Evolutionary conservation across 1,140 invertebrate species (phyloP), one percentile per base, ranked within the genome.

Genomic region (Drosophila parvula): DNA sequence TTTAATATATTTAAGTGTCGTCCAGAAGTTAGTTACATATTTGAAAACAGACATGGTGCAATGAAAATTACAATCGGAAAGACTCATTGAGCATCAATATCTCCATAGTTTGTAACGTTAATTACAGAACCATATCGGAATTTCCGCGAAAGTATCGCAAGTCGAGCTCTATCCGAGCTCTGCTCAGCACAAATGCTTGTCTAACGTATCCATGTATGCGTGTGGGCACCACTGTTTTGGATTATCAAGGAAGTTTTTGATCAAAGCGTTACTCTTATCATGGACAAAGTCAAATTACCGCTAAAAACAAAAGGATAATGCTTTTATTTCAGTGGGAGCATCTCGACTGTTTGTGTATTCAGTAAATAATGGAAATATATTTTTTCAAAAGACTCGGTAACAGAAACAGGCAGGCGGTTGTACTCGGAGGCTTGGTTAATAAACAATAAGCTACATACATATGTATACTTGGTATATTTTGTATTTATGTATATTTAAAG

Each of bases 401-500:
- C 60, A 7, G 27, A 7, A n/a, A 41, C 36, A 63, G 36, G 14
- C 16, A 2, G 32, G 16, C 10, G 2, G 8, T 40, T 28, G 12
- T n/a, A 58, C 36, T 59, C 1, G 50, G 53, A 22, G 53, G 16
- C 38, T 63, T 18, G 38, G 30, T 61, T 43, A 16, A 40, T 30
- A 30, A 34, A 59, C 8, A 59, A 59, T 11, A 41, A 30, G 12
- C 30, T 45, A 18, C 3, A 2, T 22, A n/a, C n/a, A n/a, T n/a
- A n/a, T 22, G 22, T 22, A 22, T n/a, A n/a, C n/a, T n/a, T n/a
- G n/a, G 10, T n/a, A 14, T 40, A 22, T 22, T 22, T 36, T 6
- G n/a, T 38, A 22, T 40, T 30, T 50, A 16, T 53, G 22, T 55
- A 38, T 38, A 32, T 30, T 63, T 32, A 60, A 16, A 62, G 50